A percentile compares a stretch with the other conserved stretches of the same genome.
These are phyloP conservation scores for Poecilobothrus nobilitatus DNA, from an alignment of 2,888 invertebrate genomes.

Conservation along the genomic window DNA sequence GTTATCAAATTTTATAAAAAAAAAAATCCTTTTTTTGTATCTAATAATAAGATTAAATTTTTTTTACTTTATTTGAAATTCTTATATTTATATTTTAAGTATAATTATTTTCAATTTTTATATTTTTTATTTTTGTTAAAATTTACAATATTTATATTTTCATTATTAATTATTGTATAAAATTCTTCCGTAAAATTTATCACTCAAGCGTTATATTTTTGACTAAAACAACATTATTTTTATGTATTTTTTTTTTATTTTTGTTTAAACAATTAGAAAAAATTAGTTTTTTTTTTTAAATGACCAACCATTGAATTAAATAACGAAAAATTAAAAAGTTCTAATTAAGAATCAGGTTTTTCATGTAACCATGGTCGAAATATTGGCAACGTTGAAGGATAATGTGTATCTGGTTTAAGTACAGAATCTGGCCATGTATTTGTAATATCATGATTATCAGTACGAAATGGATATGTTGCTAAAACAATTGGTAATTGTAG, in stretches of 20 bases:
- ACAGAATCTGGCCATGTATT: slow-evolving; percentile 51
- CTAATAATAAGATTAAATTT: too few relatives aligned
- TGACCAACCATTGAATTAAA: neutral
- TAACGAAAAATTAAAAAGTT: neutral
- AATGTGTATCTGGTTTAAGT: slow-evolving; percentile 77
- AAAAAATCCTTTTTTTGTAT: too few relatives aligned
- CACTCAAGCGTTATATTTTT: slow-evolving; percentile 2
- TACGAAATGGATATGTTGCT: slow-evolving; percentile 80
- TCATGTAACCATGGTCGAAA: slow-evolving; percentile 85
- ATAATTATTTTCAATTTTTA: too few relatives aligned
- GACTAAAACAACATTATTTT: neutral
- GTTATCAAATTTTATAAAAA: too few relatives aligned
- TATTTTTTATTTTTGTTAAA: too few relatives aligned
- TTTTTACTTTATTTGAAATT: too few relatives aligned
- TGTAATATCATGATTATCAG: slow-evolving; percentile 53
- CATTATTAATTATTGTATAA: too few relatives aligned
- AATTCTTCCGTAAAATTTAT: neutral
- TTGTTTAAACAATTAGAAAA: neutral
- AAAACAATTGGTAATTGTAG: slow-evolving; percentile 84
- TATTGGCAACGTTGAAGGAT: slow-evolving; percentile 83
- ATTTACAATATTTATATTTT: too few relatives aligned
- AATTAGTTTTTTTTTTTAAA: neutral
- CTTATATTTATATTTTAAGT: too few relatives aligned
- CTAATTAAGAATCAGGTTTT: slow-evolving; percentile 34
- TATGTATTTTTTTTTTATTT: neutral